Percentiles rank a stretch among this genome's conserved stretches.
phyloP scores from a whole-genome alignment of 1,140 invertebrate genomes.

The Rhagoletis zephyria region DNA sequence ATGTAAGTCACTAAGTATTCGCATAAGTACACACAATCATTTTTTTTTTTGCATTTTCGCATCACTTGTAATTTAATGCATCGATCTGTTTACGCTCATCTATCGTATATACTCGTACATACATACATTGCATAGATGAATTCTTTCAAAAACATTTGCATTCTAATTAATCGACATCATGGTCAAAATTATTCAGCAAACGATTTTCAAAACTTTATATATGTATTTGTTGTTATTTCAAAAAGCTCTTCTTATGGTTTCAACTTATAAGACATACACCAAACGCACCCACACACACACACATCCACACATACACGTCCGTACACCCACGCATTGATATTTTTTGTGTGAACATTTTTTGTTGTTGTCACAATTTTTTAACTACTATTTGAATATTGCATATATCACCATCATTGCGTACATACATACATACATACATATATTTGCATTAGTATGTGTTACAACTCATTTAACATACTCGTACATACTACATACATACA shows the following conservation, averaged over 20 bases:
- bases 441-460: conserved; percentile 14
- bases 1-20: not conserved
- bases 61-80: conserved; percentile 18
- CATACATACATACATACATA: not conserved
- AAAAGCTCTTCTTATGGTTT: not conserved
- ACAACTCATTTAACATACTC: conserved; percentile 12
- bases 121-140: not conserved
- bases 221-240: not conserved
- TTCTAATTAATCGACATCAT: not conserved
- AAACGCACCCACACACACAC: not conserved
- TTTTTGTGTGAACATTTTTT: not conserved
- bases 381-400: conserved; percentile 27
- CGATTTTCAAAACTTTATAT: not conserved
- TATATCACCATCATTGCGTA: not conserved
- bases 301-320: not conserved
- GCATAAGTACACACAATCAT: not conserved
- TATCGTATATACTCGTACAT: not conserved
- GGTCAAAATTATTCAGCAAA: not conserved
- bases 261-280: not conserved
- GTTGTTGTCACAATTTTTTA: conserved; percentile 9
- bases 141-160: not conserved
- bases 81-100: not conserved
- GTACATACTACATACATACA: not conserved
- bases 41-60: not conserved
- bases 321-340: not conserved